A percentile compares a stretch with the other conserved stretches of the same genome.
phyloP scores from a whole-genome alignment of 2,888 invertebrate genomes.

The Synanthedon andrenaeformis region DNA sequence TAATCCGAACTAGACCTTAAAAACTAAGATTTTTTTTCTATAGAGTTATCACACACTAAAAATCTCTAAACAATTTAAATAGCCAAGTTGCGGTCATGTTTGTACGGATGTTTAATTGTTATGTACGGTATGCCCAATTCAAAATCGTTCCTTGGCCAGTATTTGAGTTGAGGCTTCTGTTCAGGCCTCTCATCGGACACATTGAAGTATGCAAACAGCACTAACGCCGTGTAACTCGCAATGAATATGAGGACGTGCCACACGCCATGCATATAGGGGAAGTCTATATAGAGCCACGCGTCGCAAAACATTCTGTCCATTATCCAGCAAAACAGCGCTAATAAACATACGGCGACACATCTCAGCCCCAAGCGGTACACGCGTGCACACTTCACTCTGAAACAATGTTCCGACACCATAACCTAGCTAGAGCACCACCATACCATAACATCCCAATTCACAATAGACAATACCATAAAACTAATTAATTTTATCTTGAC shows the following conservation, averaged over 20 bases:
- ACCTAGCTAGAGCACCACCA: too few relatives aligned
- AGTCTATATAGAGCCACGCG: constrained; percentile 80
- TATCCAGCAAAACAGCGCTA: constrained; percentile 83
- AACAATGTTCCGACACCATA: constrained; percentile 11
- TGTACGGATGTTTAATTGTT: constrained; percentile 72
- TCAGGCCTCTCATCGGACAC: constrained; percentile 79
- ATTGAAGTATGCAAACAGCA: constrained; percentile 83
- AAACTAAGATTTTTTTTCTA: too few relatives aligned
- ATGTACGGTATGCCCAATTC: constrained; percentile 84
- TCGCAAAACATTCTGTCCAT: constrained; percentile 84
- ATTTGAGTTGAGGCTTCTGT: constrained; percentile 75
- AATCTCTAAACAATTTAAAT: constrained; percentile 34
- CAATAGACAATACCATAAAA: too few relatives aligned
- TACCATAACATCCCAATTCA: too few relatives aligned
- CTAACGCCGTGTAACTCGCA: constrained; percentile 80
- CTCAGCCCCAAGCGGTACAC: constrained; percentile 80
- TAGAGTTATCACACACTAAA: too few relatives aligned
- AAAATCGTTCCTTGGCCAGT: constrained; percentile 83
- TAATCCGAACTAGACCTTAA: too few relatives aligned
- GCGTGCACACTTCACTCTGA: constrained; percentile 72
- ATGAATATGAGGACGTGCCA: constrained; percentile 88
- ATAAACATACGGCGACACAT: constrained; percentile 74
- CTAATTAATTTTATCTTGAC: not conserved
- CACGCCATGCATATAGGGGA: constrained; percentile 85
- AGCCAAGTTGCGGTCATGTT: constrained; percentile 50